Conservation (phyloP, 2,113 vertebrate species). For the Rutilus rutilus region DNA sequence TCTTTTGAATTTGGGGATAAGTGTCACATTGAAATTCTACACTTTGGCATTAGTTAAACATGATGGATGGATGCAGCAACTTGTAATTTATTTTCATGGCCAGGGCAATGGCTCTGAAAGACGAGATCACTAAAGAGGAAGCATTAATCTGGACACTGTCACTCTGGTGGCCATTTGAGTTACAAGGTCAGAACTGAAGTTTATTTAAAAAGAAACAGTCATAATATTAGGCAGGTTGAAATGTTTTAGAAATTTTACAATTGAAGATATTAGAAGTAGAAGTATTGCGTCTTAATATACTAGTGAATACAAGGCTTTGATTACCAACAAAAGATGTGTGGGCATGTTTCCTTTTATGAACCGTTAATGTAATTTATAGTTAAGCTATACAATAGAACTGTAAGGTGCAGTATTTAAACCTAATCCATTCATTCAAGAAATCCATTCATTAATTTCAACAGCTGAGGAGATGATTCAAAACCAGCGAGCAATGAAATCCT, state of each 20-base stretch:
- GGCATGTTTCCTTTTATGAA: neutral
- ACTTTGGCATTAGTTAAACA: constrained; percentile 52
- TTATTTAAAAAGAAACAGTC: neutral
- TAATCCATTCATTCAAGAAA: constrained; percentile 16
- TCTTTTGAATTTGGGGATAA: constrained; percentile 55
- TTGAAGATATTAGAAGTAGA: neutral
- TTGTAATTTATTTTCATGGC: constrained; percentile 52
- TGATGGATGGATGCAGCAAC: constrained; percentile 51
- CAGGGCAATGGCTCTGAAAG: constrained; percentile 27
- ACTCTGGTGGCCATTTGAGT: constrained; percentile 7
- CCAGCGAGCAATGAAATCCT: constrained; percentile 15
- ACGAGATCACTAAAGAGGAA: constrained; percentile 44
- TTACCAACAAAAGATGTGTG: neutral
- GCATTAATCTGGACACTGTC: constrained; percentile 40
- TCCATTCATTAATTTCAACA: constrained; percentile 9
- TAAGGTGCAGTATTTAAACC: neutral
- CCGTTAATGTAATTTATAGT: neutral
- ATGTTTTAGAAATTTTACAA: neutral
- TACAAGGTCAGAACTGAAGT: constrained; percentile 31
- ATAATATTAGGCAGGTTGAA: neutral
- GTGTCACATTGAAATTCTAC: constrained; percentile 58
- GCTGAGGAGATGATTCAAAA: constrained; percentile 20
- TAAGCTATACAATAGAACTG: neutral
- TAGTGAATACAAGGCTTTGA: neutral
- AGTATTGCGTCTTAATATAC: neutral